These are phyloP conservation scores for Tortrix viridana DNA, from an alignment of 2,888 invertebrate species.

Conservation along the genomic window DNA sequence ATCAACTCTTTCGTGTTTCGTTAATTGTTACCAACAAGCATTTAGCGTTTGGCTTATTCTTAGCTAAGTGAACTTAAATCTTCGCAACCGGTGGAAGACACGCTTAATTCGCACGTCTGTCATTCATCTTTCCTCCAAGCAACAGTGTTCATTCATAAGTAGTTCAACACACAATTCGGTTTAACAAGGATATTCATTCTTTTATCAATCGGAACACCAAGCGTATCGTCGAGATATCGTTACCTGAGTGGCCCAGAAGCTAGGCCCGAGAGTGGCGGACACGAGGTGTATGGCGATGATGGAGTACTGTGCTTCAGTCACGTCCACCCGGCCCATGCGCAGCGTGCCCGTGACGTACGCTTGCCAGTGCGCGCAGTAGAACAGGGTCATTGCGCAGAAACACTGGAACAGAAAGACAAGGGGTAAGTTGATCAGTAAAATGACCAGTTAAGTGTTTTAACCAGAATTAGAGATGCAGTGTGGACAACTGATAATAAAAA, in stretches of 20 bases:
- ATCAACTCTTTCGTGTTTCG: too few species aligned
- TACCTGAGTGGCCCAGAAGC: slow-evolving; percentile 90
- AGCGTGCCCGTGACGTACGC: slow-evolving; percentile 98
- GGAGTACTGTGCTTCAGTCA: slow-evolving; percentile 98
- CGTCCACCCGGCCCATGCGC: slow-evolving; percentile 96
- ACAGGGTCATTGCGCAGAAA: slow-evolving; percentile 96
- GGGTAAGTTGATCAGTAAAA: not conserved
- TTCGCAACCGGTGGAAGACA: too few species aligned
- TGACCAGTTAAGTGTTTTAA: not conserved
- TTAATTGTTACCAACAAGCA: too few species aligned
- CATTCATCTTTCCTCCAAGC: too few species aligned
- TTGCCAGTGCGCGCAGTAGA: slow-evolving; percentile 99
- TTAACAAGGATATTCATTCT: too few species aligned
- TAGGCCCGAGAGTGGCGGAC: slow-evolving; percentile 93
- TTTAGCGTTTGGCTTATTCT: too few species aligned
- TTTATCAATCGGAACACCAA: not conserved
- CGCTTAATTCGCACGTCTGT: too few species aligned
- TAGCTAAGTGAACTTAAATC: too few species aligned
- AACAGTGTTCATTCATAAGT: too few species aligned
- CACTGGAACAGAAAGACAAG: slow-evolving; percentile 85
- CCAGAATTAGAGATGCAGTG: too few species aligned
- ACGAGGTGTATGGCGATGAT: slow-evolving; percentile 95
- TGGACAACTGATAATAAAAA: too few species aligned
- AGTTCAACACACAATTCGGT: too few species aligned
- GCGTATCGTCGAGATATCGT: slow-evolving; percentile 48